These are phyloP conservation scores for Prolemur simus DNA, from an alignment of 2,113 vertebrate species.

Conservation along the genomic window DNA sequence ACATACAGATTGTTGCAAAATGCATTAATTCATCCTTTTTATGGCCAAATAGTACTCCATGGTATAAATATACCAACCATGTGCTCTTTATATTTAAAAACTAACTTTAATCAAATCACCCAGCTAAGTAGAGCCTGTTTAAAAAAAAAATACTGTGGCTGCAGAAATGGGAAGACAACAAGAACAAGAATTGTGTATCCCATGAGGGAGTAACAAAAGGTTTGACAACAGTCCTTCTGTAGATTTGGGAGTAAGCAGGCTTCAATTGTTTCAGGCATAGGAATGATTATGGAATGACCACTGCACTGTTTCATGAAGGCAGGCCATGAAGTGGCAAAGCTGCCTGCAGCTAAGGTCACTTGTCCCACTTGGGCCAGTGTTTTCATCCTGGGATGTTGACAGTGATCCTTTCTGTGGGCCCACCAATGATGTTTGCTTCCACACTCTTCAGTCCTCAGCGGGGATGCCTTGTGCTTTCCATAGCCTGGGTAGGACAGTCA, in stretches of 20 bases:
- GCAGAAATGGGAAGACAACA: not conserved
- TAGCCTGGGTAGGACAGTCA: not conserved
- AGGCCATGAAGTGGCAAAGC: not conserved
- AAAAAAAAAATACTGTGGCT: not conserved
- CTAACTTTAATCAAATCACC: too few species aligned
- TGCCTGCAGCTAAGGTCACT: not conserved
- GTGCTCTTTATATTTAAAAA: not conserved
- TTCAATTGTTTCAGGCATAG: not conserved
- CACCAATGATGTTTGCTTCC: not conserved
- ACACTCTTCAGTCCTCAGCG: not conserved
- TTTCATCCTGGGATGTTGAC: not conserved
- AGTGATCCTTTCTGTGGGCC: too few species aligned
- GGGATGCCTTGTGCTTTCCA: not conserved
- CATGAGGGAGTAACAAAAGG: not conserved
- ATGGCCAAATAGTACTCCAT: too few species aligned
- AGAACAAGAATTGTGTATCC: not conserved
- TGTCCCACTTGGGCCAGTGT: too few species aligned
- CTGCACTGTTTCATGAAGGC: not conserved
- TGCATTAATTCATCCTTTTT: too few species aligned
- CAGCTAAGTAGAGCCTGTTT: not conserved
- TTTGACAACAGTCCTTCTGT: not conserved
- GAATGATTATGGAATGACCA: not conserved
- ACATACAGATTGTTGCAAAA: too few species aligned
- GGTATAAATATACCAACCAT: too few species aligned
- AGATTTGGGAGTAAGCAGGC: not conserved